These are phyloP conservation scores for Chloromyia formosa DNA, from an alignment of 2,888 invertebrate species.

Conservation along the genomic window DNA sequence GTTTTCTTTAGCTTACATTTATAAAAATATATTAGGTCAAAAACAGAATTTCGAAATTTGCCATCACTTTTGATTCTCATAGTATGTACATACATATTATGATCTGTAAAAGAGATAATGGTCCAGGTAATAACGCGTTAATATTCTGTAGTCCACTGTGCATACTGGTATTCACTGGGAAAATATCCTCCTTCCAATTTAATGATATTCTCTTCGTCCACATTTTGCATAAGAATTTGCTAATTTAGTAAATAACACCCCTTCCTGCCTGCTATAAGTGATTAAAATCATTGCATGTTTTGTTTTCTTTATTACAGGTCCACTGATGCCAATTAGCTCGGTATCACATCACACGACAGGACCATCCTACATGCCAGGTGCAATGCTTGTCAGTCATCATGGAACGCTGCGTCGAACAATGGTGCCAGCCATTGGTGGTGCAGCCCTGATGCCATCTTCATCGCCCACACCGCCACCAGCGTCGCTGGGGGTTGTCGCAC, in stretches of 20 bases:
- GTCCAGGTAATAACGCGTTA: too few relatives aligned
- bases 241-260: background rate
- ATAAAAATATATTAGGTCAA: too few relatives aligned
- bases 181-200: too few relatives aligned
- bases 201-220: too few relatives aligned
- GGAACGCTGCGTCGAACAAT: constrained; percentile 60
- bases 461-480: constrained; percentile 53
- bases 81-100: too few relatives aligned
- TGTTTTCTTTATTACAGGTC: constrained; percentile 51
- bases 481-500: constrained; percentile 51
- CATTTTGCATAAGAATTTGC: too few relatives aligned
- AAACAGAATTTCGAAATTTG: too few relatives aligned
- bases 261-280: background rate
- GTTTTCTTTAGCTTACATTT: too few relatives aligned
- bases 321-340: constrained; percentile 57
- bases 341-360: constrained; percentile 55
- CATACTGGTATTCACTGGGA: too few relatives aligned
- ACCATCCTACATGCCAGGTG: constrained; percentile 58
- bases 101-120: too few relatives aligned
- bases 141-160: too few relatives aligned
- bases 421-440: constrained; percentile 60
- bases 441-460: constrained; percentile 53
- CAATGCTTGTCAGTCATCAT: constrained; percentile 60
- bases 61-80: too few relatives aligned
- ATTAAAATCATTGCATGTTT: background rate